Conservation (phyloP, 2,113 vertebrate species). For the Hyperopisus bebe region DNA sequence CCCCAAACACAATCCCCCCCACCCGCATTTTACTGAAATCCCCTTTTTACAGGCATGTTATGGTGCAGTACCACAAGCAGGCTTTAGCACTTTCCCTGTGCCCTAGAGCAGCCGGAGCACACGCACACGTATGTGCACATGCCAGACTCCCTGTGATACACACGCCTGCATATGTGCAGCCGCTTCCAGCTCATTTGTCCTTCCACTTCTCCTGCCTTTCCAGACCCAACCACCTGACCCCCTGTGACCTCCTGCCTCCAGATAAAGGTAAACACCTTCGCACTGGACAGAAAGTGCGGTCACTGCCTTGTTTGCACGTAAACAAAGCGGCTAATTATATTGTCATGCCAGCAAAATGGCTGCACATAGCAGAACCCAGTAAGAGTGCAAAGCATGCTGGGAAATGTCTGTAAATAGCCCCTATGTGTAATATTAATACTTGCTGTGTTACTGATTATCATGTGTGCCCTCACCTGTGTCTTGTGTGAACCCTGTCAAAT, state of each 20-base stretch:
- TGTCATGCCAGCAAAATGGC: not conserved
- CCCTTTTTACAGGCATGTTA: conserved; percentile 56
- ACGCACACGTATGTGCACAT: not conserved
- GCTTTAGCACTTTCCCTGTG: conserved; percentile 24
- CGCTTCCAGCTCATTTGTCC: not conserved
- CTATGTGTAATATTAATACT: not conserved
- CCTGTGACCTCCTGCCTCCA: not conserved
- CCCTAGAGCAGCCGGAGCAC: not conserved
- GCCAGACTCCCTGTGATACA: conserved; percentile 18
- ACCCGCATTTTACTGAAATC: conserved; percentile 48
- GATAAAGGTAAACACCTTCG: not conserved
- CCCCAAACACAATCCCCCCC: conserved; percentile 28
- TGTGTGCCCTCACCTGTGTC: not conserved
- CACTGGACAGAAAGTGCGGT: not conserved
- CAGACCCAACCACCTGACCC: not conserved
- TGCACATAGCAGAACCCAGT: not conserved
- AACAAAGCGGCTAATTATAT: not conserved
- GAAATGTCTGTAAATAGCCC: not conserved
- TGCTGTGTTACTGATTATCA: not conserved
- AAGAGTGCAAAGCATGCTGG: not conserved
- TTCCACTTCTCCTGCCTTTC: not conserved
- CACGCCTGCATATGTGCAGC: conserved; percentile 5
- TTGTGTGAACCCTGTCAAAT: not conserved
- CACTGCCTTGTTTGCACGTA: not conserved
- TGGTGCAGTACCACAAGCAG: conserved; percentile 58